Conservation (phyloP, 2,888 invertebrate genomes). For the Agrotis ipsilon region DNA sequence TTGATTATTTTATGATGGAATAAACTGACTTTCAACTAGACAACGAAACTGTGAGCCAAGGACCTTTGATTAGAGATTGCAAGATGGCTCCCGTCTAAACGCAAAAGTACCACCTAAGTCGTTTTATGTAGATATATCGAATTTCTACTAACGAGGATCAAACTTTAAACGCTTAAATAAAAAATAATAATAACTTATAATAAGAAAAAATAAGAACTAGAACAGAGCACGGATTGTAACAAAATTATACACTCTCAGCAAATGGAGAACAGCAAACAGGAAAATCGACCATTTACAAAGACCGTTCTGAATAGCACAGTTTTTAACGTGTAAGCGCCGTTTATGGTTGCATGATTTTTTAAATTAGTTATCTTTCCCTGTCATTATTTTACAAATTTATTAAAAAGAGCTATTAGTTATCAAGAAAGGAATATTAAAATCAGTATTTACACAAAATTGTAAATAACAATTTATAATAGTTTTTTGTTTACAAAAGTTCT, state of each 20-base stretch:
- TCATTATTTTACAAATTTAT: constrained; percentile 5
- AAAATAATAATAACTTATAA: constrained; percentile 89
- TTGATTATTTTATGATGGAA: constrained; percentile 93
- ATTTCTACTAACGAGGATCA: constrained; percentile 77
- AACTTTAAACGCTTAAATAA: constrained; percentile 82
- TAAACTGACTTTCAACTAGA: constrained; percentile 95
- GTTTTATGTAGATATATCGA: constrained; percentile 88
- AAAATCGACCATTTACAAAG: constrained; percentile 89
- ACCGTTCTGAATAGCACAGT: constrained; percentile 77
- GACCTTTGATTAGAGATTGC: constrained; percentile 96
- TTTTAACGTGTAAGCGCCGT: constrained; percentile 54
- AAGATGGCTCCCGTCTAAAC: constrained; percentile 96
- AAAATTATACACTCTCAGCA: constrained; percentile 87
- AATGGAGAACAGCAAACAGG: constrained; percentile 90
- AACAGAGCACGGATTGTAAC: constrained; percentile 83
- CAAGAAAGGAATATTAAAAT: constrained; percentile 16
- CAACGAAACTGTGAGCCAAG: constrained; percentile 96
- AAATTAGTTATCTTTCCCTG: constrained; percentile 39
- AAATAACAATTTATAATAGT: constrained; percentile 20
- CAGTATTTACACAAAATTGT: constrained; percentile 3
- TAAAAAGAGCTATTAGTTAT: neutral
- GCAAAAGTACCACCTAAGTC: constrained; percentile 94
- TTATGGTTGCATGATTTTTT: constrained; percentile 55
- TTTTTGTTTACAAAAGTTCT: constrained; percentile 37
- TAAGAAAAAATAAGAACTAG: constrained; percentile 85